phyloP scores from a whole-genome alignment of 2,113 vertebrate species.

The Nematolebias whitei region DNA sequence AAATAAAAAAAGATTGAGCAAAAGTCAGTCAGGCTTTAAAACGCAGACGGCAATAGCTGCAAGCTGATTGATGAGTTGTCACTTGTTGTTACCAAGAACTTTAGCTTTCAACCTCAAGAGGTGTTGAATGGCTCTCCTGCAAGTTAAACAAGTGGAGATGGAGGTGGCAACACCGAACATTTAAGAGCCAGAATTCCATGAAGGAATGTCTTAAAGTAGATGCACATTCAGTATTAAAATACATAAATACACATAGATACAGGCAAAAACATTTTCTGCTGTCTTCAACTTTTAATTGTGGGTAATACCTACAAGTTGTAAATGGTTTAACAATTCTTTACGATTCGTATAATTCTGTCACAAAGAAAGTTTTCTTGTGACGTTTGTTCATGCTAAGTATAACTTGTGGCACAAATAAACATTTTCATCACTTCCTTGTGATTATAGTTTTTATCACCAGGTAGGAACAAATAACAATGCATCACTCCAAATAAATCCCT shows the following conservation, averaged over 20 bases:
- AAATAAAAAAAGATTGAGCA: conserved; percentile 27
- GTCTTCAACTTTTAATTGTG: no score
- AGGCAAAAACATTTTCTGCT: no score
- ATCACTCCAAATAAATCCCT: not conserved
- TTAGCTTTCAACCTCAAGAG: conserved; percentile 35
- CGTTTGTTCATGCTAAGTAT: not conserved
- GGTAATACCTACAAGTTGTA: not conserved
- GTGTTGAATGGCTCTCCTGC: conserved; percentile 29
- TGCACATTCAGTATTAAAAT: no score
- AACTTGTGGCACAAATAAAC: not conserved
- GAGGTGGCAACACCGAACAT: not conserved
- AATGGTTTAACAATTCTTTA: not conserved
- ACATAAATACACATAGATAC: no score
- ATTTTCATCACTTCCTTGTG: not conserved
- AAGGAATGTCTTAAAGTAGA: no score
- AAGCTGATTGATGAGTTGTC: conserved; percentile 63
- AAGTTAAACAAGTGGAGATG: conserved; percentile 24
- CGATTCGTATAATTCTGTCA: not conserved
- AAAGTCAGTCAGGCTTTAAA: conserved; percentile 44
- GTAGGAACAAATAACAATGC: not conserved
- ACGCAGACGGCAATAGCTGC: conserved; percentile 44
- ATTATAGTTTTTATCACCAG: not conserved
- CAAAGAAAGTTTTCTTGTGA: not conserved
- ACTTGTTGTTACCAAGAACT: conserved; percentile 47
- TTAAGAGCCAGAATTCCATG: no score